Evolutionary conservation across 2,113 vertebrate species (phyloP).

Genomic region (Heptranchias perlo): DNA sequence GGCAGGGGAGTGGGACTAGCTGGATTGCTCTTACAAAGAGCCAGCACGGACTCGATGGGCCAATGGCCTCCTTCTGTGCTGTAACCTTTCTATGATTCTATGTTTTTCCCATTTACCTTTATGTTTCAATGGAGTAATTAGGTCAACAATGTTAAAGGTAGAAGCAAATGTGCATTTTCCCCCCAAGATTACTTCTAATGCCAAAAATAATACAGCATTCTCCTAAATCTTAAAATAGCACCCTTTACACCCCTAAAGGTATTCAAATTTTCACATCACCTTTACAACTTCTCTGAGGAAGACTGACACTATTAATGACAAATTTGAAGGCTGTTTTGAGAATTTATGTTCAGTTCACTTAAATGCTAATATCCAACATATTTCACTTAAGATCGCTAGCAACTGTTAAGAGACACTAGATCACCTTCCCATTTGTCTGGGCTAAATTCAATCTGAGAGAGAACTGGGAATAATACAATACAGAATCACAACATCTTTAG

Average conservation of each 20-base stretch:
- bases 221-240: background rate
- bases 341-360: background rate
- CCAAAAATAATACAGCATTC: background rate
- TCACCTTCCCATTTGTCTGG: background rate
- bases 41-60: too few relatives aligned
- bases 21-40: too few relatives aligned
- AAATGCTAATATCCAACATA: background rate
- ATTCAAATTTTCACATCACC: background rate
- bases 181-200: background rate
- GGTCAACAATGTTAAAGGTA: background rate
- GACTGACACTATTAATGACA: background rate
- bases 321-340: background rate
- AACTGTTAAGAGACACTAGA: background rate
- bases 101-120: background rate
- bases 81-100: too few relatives aligned
- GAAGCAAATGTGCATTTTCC: background rate
- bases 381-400: background rate
- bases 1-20: too few relatives aligned
- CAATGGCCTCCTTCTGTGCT: too few relatives aligned
- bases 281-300: background rate
- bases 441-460: background rate
- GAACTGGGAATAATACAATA: background rate
- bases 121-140: background rate
- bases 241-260: too few relatives aligned
- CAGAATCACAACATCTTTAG: background rate